Evolutionary conservation across 2,888 invertebrate species (phyloP).

Genomic region (Mythimna ferrago): DNA sequence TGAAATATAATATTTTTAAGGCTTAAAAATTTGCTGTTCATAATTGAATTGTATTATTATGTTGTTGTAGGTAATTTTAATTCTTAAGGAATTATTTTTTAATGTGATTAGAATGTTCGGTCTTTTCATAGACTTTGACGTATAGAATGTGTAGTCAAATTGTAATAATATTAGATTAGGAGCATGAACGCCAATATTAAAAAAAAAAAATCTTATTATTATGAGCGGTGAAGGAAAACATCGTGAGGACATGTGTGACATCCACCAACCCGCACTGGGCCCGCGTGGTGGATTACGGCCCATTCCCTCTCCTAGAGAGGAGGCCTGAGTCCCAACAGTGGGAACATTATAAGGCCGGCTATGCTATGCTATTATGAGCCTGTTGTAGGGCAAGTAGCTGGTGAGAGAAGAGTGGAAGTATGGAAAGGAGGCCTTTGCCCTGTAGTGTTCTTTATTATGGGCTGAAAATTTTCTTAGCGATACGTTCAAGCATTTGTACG

Average conservation of each 20-base stretch:
- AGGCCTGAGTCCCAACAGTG: no score
- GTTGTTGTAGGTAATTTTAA: slow-evolving; percentile 18
- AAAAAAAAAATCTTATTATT: background rate
- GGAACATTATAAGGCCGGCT: no score
- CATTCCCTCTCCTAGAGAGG: no score
- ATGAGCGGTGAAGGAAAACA: no score
- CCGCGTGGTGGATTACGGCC: no score
- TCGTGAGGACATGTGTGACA: no score
- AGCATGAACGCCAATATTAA: background rate
- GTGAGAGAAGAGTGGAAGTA: no score
- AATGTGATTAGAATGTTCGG: slow-evolving; percentile 26
- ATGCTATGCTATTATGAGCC: no score
- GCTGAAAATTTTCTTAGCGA: background rate
- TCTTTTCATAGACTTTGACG: slow-evolving; percentile 11
- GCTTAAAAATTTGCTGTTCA: slow-evolving; percentile 12
- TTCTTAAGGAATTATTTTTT: slow-evolving; percentile 3
- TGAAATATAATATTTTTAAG: slow-evolving; percentile 58
- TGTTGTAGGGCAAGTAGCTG: no score
- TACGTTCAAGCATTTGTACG: background rate
- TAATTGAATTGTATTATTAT: slow-evolving; percentile 39
- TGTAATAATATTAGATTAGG: background rate
- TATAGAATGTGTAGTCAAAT: background rate
- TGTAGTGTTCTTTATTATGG: no score
- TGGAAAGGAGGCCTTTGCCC: no score
- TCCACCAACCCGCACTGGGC: no score